These are phyloP conservation scores for Hydroisotoma schaefferi DNA, from an alignment of 2,888 invertebrate species.

Conservation along the genomic window DNA sequence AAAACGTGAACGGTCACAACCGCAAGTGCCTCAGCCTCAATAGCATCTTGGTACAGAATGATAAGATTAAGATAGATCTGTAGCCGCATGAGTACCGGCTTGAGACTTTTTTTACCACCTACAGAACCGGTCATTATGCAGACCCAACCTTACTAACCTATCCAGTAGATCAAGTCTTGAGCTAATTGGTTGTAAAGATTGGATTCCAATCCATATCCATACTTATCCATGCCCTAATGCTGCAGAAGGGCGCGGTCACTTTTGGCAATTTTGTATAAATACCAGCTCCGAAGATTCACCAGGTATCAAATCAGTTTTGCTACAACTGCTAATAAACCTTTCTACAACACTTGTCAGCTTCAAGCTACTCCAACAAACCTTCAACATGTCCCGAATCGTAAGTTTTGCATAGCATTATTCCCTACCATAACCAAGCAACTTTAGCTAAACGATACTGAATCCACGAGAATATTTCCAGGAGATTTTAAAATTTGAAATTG, in stretches of 20 bases:
- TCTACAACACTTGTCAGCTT: slow-evolving; percentile 2
- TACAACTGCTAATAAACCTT: slow-evolving; percentile 7
- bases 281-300: background rate
- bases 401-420: background rate
- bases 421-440: background rate
- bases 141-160: too few relatives aligned
- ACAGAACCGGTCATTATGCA: too few relatives aligned
- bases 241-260: slow-evolving; percentile 7
- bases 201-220: too few relatives aligned
- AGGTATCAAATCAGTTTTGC: slow-evolving; percentile 14
- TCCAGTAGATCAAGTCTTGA: too few relatives aligned
- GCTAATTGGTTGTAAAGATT: too few relatives aligned
- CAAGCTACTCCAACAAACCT: slow-evolving; percentile 7
- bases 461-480: background rate
- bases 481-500: background rate
- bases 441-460: background rate
- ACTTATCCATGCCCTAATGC: too few relatives aligned
- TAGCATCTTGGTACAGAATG: too few relatives aligned
- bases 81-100: too few relatives aligned
- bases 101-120: too few relatives aligned
- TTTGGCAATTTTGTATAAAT: slow-evolving; percentile 6
- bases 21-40: too few relatives aligned
- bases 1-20: too few relatives aligned
- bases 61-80: too few relatives aligned
- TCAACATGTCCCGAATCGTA: slow-evolving; percentile 12